phyloP scores from a whole-genome alignment of 2,113 vertebrate genomes.

The Rhodinocichla rosea region DNA sequence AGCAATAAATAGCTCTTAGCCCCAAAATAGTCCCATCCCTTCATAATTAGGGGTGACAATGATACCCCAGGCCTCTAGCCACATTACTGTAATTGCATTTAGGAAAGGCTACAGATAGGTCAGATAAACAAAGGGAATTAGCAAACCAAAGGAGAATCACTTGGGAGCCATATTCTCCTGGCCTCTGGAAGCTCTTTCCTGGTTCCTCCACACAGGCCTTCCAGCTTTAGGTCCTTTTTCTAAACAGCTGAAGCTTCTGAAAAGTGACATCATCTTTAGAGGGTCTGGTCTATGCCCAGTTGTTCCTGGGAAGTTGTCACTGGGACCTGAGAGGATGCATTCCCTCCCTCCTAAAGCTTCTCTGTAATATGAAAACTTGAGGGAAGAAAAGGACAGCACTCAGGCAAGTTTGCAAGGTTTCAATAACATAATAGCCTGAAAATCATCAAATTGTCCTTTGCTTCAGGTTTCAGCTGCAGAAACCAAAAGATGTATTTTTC shows the following conservation, averaged over 20 bases:
- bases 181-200: background rate
- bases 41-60: background rate
- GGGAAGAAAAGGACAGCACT: background rate
- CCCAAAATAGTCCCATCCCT: background rate
- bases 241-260: background rate
- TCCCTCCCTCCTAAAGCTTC: background rate
- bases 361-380: background rate
- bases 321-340: background rate
- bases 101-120: background rate
- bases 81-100: background rate
- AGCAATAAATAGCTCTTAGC: background rate
- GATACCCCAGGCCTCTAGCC: background rate
- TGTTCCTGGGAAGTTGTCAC: background rate
- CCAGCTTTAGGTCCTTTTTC: background rate
- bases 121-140: background rate
- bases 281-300: background rate
- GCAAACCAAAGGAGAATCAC: background rate
- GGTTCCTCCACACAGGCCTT: background rate
- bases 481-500: background rate
- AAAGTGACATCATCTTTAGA: background rate
- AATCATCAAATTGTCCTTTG: background rate
- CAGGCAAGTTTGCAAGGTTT: background rate
- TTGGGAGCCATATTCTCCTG: background rate
- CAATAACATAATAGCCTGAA: background rate
- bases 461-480: background rate